These are phyloP conservation scores for Cyclophora albipunctata DNA, from an alignment of 2,888 invertebrate species.

Conservation along the genomic window DNA sequence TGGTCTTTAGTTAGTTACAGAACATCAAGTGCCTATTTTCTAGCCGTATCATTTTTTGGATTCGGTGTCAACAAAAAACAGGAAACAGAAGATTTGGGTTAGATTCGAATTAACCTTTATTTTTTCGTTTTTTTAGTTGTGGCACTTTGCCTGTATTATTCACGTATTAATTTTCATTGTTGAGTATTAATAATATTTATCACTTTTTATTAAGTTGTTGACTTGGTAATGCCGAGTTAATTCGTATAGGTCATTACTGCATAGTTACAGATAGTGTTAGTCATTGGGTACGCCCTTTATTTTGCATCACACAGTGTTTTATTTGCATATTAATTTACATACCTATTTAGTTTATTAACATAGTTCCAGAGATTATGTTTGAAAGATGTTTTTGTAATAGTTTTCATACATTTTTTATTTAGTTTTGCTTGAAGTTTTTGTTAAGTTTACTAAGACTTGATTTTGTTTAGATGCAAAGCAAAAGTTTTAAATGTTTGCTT, in stretches of 20 bases:
- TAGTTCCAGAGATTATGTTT: not conserved
- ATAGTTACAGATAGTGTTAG: not conserved
- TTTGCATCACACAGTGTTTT: not conserved
- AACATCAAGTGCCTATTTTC: constrained; percentile 2
- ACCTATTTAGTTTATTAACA: not conserved
- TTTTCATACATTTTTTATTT: not conserved
- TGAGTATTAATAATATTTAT: constrained; percentile 1
- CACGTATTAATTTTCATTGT: not conserved
- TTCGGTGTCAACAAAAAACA: constrained; percentile 51
- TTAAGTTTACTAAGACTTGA: too few relatives aligned
- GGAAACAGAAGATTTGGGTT: constrained; percentile 57
- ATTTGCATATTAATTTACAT: not conserved
- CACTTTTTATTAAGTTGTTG: constrained; percentile 4
- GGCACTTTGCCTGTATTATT: not conserved
- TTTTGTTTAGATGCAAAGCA: too few relatives aligned
- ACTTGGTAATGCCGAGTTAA: constrained; percentile 19
- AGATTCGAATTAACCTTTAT: constrained; percentile 20
- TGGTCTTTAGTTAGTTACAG: too few relatives aligned
- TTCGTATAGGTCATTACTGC: constrained; percentile 18
- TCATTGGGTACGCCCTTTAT: not conserved
- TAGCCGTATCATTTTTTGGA: constrained; percentile 57
- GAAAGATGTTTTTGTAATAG: not conserved
- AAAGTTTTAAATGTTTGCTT: too few relatives aligned
- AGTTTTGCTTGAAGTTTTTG: not conserved
- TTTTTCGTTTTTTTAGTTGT: constrained; percentile 13